Evolutionary conservation across 92 coral and sea anemone species (phyloP), one percentile per base, ranked within the genome.

Genomic region (Parazoanthus darwini): DNA sequence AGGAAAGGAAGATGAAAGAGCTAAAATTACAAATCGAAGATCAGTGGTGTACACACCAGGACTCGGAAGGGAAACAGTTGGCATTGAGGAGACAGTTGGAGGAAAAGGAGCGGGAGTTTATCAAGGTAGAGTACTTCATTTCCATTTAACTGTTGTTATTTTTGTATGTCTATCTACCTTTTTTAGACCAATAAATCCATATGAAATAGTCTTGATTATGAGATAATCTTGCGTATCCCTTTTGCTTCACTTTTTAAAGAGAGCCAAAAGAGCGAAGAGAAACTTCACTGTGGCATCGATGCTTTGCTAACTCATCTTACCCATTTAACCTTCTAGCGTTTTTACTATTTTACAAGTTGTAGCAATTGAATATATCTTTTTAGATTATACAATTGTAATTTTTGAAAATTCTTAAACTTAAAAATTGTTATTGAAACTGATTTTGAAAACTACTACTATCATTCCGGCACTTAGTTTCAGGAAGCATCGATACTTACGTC

Each of bases 111-210:
- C 50, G 38, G 13, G 86, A 66, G 44, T 29, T 82, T 5, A 37
- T 42, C 44, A 71, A 67, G 86, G 86, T 82, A 66, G 37, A 70
- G 37, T 79, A 77, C 18, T 15, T 58, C 22, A 11, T 58, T 11
- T 14, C 66, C 9, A 0, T 58, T 15, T 14, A 58, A 1, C 6
- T 70, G 0, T 70, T 22, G 37, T 22, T 70, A 13, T 70, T 25
- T 66, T 66, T 66, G 16, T 14, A 74, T 26, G 38, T 74, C 51
- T 48, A 5, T 58, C 23, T 58, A 58, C 20, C 66, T 14, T 15
- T 14, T 58, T 14, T 58, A 0, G 51, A 48, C 51, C 51, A 48
- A 58, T 58, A 58, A 58, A 29, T 29, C 33, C 33, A 29, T 29
- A 29, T 29, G 33, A 29, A 29, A 29, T 29, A 29, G 33, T 29